These are phyloP conservation scores for Pseudochirops corinnae DNA, from an alignment of 2,797 vertebrate species.

Conservation along the genomic window DNA sequence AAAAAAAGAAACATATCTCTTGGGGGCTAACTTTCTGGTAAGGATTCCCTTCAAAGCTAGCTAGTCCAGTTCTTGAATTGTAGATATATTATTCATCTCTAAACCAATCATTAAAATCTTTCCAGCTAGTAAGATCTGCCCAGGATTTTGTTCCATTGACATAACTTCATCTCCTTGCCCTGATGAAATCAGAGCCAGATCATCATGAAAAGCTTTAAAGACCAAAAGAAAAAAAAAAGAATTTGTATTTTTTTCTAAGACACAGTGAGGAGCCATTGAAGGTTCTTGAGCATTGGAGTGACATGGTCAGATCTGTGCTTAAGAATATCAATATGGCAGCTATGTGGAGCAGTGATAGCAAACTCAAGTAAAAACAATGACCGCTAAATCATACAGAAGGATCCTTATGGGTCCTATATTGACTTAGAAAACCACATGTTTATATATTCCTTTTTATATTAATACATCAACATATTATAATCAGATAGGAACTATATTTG, in stretches of 20 bases:
- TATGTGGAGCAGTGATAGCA: background rate
- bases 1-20: background rate
- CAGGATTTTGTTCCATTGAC: background rate
- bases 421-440: background rate
- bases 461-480: background rate
- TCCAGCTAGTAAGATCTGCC: background rate
- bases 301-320: background rate
- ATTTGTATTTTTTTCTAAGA: background rate
- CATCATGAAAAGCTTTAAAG: background rate
- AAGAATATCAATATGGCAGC: background rate
- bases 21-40: background rate
- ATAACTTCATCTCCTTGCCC: background rate
- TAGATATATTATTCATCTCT: background rate
- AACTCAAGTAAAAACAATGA: background rate
- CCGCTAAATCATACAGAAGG: background rate
- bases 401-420: background rate
- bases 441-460: background rate
- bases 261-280: background rate
- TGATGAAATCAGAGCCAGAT: background rate
- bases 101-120: background rate
- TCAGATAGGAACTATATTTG: background rate
- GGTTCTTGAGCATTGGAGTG: background rate
- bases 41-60: background rate
- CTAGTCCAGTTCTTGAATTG: background rate
- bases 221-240: background rate